phyloP scores from a whole-genome alignment of 2,113 vertebrate species.

The Stigmatopora nigra region DNA sequence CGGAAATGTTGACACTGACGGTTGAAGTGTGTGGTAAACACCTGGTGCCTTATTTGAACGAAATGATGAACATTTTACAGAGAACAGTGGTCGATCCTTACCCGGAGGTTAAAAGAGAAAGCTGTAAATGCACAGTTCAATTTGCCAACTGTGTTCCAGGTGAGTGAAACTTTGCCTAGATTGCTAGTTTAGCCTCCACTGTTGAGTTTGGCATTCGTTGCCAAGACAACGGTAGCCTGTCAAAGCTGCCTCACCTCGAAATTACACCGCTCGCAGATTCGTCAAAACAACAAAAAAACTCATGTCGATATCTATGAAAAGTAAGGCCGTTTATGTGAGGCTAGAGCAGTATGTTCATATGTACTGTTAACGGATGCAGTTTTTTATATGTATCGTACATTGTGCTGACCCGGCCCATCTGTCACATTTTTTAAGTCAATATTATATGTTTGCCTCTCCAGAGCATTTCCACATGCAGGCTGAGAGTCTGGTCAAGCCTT shows the following conservation, averaged over 20 bases:
- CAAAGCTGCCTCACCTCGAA: not conserved
- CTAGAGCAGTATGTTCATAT: too few species aligned
- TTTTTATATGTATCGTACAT: too few species aligned
- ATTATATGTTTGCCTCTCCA: slow-evolving; percentile 42
- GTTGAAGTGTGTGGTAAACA: slow-evolving; percentile 70
- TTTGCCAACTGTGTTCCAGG: slow-evolving; percentile 78
- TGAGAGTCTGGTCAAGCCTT: slow-evolving; percentile 81
- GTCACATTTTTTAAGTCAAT: too few species aligned
- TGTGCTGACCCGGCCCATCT: too few species aligned
- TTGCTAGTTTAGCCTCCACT: not conserved
- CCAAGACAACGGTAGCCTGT: not conserved
- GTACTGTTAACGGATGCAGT: too few species aligned
- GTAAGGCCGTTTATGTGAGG: too few species aligned
- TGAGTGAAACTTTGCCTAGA: slow-evolving; percentile 42
- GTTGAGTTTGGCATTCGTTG: not conserved
- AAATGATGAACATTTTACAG: slow-evolving; percentile 72
- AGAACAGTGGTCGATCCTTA: slow-evolving; percentile 79
- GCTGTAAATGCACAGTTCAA: slow-evolving; percentile 72
- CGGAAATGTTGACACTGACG: slow-evolving; percentile 73
- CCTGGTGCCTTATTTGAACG: slow-evolving; percentile 75
- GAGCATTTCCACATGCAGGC: slow-evolving; percentile 93
- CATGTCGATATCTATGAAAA: too few species aligned
- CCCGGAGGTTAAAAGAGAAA: slow-evolving; percentile 83
- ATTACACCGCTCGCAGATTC: too few species aligned
- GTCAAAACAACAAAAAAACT: too few species aligned